Conservation (phyloP, 2,113 vertebrate genomes). For the Apaloderma vittatum region DNA sequence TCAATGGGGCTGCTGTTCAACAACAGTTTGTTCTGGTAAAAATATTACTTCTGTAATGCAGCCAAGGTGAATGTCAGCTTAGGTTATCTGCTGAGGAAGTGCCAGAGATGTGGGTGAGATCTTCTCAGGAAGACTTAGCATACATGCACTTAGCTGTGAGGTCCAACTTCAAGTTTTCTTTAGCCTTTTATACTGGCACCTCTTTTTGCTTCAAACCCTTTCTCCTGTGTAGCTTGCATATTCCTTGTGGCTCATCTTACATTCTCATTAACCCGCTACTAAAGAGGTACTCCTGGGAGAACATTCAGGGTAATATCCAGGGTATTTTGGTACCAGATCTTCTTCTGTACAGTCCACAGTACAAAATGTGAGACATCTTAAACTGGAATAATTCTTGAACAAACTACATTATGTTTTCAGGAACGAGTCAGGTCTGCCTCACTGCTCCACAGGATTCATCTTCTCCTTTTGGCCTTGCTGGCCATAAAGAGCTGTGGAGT, state of each 20-base stretch:
- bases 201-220: neutral
- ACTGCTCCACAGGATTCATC: neutral
- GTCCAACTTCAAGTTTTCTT: neutral
- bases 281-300: neutral
- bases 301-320: neutral
- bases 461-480: neutral
- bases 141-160: neutral
- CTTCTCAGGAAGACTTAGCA: neutral
- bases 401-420: neutral
- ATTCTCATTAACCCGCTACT: constrained; percentile 2
- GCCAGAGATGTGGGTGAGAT: neutral
- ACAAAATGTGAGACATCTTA: neutral
- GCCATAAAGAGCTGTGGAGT: neutral
- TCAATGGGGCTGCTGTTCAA: constrained; percentile 25
- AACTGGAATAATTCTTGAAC: neutral
- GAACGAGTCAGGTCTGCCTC: neutral
- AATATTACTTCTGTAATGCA: constrained; percentile 64
- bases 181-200: neutral
- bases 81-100: constrained; percentile 59
- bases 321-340: neutral
- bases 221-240: neutral
- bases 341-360: neutral
- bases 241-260: neutral
- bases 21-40: constrained; percentile 58
- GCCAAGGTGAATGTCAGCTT: constrained; percentile 55